Evolutionary conservation across 64 coral and sea anemone species (phyloP).

Genomic region (Montipora sp.): DNA sequence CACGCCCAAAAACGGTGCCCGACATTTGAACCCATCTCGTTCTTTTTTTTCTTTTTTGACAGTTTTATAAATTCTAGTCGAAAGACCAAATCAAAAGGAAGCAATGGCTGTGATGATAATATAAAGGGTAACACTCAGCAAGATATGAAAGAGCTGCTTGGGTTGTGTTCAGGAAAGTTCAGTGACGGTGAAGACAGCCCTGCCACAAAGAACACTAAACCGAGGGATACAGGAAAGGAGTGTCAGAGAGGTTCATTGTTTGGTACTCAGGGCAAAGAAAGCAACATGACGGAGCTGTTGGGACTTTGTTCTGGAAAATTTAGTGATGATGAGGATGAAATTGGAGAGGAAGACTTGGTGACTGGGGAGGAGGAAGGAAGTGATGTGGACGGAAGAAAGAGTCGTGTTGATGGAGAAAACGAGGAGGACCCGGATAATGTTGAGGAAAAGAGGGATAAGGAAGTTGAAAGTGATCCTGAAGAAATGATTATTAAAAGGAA

Average conservation of each 20-base stretch:
- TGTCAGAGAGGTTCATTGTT: background rate
- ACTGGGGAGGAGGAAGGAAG: background rate
- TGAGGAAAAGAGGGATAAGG: constrained; percentile 35
- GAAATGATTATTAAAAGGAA: constrained; percentile 61
- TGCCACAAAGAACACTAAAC: background rate
- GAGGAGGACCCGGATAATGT: background rate
- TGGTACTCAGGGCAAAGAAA: constrained; percentile 6
- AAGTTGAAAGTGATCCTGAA: constrained; percentile 51
- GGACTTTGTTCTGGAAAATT: constrained; percentile 78
- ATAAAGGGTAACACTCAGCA: background rate
- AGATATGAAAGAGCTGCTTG: constrained; percentile 89
- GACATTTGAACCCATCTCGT: too few relatives aligned
- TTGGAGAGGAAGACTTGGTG: background rate
- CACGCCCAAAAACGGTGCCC: too few relatives aligned
- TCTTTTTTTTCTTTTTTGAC: background rate
- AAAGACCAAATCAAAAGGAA: constrained; percentile 73
- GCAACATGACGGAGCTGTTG: constrained; percentile 64
- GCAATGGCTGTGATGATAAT: constrained; percentile 30
- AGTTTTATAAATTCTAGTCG: constrained; percentile 44
- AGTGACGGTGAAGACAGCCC: constrained; percentile 34
- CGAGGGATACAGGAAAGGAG: background rate
- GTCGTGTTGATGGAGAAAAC: background rate
- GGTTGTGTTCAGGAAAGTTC: constrained; percentile 89
- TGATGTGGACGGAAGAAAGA: background rate
- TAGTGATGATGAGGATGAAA: constrained; percentile 8